phyloP scores from a whole-genome alignment of 1,140 invertebrate genomes.

The Philotrypesis tridentata region DNA sequence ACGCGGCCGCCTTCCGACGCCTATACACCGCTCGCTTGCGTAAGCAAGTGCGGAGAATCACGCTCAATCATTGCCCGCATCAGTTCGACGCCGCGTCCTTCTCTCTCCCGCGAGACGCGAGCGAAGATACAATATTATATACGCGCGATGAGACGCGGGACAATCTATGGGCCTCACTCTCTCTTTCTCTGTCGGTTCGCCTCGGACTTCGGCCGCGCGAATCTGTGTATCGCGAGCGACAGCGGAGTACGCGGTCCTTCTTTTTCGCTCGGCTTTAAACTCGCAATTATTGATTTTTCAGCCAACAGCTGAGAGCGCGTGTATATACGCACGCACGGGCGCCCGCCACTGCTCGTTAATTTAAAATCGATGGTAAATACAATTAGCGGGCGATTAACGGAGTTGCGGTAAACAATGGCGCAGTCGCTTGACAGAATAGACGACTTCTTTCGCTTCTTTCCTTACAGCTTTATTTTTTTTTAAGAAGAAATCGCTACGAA shows the following conservation, averaged over 20 bases:
- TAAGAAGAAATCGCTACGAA: too few species aligned
- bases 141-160: not conserved
- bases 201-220: conserved; percentile 11
- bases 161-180: too few species aligned
- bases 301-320: not conserved
- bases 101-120: not conserved
- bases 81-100: not conserved
- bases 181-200: too few species aligned
- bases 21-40: conserved; percentile 35
- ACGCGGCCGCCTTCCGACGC: too few species aligned
- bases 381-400: not conserved
- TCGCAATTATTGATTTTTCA: not conserved
- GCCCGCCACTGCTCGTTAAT: not conserved
- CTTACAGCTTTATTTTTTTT: too few species aligned
- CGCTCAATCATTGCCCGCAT: conserved; percentile 25
- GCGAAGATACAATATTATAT: too few species aligned
- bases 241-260: not conserved
- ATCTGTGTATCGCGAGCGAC: not conserved
- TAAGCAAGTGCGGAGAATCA: conserved; percentile 9
- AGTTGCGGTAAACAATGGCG: not conserved
- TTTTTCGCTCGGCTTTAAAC: not conserved
- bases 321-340: too few species aligned
- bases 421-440: too few species aligned
- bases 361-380: not conserved
- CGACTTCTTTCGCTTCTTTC: too few species aligned